Percentiles rank a stretch among this genome's conserved stretches.
Evolutionary conservation across 2,888 invertebrate genomes (phyloP).

Genomic region (Rhagonycha fulva): DNA sequence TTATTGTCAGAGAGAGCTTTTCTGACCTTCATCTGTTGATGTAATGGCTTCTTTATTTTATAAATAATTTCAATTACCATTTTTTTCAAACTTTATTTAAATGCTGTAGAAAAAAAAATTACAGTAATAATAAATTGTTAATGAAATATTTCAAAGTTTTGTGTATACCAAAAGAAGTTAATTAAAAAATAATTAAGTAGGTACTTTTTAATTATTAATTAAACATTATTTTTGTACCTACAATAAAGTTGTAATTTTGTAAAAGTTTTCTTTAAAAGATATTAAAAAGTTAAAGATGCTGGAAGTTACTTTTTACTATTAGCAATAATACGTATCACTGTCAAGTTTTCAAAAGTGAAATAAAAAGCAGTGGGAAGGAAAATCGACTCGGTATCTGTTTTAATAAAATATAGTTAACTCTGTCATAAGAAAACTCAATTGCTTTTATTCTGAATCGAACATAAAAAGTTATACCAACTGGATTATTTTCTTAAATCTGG

Average conservation of each 20-base stretch:
- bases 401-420: constrained; percentile 19
- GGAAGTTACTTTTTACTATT: background rate
- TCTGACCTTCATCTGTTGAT: background rate
- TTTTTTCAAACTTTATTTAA: background rate
- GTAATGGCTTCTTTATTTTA: background rate
- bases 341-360: background rate
- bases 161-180: background rate
- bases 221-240: background rate
- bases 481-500: background rate
- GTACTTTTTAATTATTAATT: background rate
- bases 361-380: background rate
- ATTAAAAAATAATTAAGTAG: background rate
- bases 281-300: background rate
- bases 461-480: background rate
- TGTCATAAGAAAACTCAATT: constrained; percentile 3
- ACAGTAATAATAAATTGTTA: background rate
- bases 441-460: background rate
- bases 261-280: background rate
- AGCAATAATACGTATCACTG: background rate
- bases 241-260: background rate
- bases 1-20: background rate
- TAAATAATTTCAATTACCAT: background rate
- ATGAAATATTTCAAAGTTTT: background rate
- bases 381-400: background rate
- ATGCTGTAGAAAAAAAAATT: background rate